phyloP scores from a whole-genome alignment of 2,888 invertebrate genomes.

The Tipula helvola region DNA sequence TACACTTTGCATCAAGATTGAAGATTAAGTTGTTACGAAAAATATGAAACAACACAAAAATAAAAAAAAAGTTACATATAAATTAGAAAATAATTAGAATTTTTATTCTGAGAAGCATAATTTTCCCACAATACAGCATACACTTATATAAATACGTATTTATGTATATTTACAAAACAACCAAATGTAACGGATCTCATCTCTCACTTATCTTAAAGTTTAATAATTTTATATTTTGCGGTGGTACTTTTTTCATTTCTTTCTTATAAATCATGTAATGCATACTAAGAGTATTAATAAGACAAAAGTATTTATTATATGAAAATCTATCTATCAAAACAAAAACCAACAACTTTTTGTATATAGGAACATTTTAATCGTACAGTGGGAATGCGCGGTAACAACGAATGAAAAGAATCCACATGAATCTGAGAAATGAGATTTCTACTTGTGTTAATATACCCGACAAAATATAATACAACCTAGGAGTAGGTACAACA shows the following conservation, averaged over 20 bases:
- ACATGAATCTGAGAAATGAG: not conserved
- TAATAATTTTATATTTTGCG: not conserved
- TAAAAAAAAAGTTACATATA: not conserved
- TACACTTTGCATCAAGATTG: not conserved
- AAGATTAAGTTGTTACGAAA: not conserved
- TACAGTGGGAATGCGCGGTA: not conserved
- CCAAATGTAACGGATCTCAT: not conserved
- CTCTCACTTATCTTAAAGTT: not conserved
- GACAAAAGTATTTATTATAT: not conserved
- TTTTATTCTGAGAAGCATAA: not conserved
- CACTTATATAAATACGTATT: not conserved
- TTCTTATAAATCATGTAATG: not conserved
- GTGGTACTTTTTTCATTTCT: not conserved
- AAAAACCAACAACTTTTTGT: not conserved
- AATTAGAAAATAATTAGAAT: not conserved
- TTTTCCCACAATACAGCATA: not conserved
- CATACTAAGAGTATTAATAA: not conserved
- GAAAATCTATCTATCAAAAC: not conserved
- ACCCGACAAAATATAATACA: not conserved
- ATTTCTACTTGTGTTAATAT: not conserved
- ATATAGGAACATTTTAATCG: not conserved
- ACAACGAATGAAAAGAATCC: not conserved
- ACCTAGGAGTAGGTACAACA: not conserved
- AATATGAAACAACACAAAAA: not conserved
- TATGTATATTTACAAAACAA: not conserved